Evolutionary conservation across 2,888 invertebrate genomes (phyloP).

Genomic region (Ectemnius cavifrons): DNA sequence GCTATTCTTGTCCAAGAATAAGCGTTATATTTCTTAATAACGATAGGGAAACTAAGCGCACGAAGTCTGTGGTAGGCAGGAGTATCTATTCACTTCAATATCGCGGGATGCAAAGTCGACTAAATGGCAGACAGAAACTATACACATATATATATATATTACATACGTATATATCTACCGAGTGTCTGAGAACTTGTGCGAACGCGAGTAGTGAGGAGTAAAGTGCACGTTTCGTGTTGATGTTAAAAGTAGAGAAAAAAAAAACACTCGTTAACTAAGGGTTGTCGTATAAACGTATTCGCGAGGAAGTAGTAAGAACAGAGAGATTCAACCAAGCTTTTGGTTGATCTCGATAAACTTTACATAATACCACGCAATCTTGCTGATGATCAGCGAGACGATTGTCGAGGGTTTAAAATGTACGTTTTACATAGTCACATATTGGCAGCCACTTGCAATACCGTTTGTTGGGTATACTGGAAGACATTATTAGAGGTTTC

Average conservation of each 20-base stretch:
- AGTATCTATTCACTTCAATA: constrained; percentile 65
- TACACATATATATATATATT: constrained; percentile 17
- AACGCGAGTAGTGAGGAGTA: constrained; percentile 28
- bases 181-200: constrained; percentile 29
- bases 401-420: not conserved
- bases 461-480: no score
- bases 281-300: constrained; percentile 24
- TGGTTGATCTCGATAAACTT: constrained; percentile 6
- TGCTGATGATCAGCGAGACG: not conserved
- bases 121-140: constrained; percentile 23
- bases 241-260: constrained; percentile 38
- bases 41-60: constrained; percentile 49
- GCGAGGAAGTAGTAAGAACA: not conserved
- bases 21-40: constrained; percentile 58
- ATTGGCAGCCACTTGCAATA: no score
- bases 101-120: constrained; percentile 44
- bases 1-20: constrained; percentile 61
- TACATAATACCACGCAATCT: not conserved
- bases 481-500: constrained; percentile 3
- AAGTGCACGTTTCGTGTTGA: constrained; percentile 43
- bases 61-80: constrained; percentile 57
- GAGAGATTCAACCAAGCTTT: constrained; percentile 2
- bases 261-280: constrained; percentile 30
- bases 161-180: constrained; percentile 41
- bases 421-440: not conserved